These are phyloP conservation scores for Bujurquina vittata DNA, from an alignment of 2,113 vertebrate genomes.

Conservation along the genomic window DNA sequence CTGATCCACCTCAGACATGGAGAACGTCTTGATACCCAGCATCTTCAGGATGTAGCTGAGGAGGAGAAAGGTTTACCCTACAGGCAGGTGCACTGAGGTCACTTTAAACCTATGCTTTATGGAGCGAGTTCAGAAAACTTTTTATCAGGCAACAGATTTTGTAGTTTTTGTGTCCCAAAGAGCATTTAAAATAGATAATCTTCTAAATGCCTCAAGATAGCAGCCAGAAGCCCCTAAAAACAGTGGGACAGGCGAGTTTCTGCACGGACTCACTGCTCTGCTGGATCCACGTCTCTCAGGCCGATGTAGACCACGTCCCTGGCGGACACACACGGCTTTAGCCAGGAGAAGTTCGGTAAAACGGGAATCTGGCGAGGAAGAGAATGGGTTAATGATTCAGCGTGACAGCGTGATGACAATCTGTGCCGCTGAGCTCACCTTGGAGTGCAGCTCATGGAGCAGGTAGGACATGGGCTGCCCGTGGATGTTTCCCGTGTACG, in stretches of 20 bases:
- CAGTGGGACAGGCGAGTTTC: background rate
- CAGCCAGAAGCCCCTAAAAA: background rate
- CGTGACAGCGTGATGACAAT: background rate
- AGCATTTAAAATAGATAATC: background rate
- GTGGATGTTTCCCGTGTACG: constrained; percentile 79
- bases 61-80: background rate
- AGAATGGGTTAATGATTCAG: background rate
- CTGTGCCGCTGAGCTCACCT: constrained; percentile 43
- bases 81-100: no score
- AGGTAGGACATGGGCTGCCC: constrained; percentile 81
- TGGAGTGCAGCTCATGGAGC: constrained; percentile 73
- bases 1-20: constrained; percentile 77
- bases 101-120: no score
- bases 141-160: no score
- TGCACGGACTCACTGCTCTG: constrained; percentile 70
- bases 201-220: background rate
- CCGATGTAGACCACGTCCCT: constrained; percentile 81
- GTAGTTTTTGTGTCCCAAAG: no score
- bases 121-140: no score
- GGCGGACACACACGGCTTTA: constrained; percentile 77
- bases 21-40: constrained; percentile 77
- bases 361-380: constrained; percentile 44
- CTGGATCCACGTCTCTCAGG: constrained; percentile 82
- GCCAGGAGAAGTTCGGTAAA: constrained; percentile 79
- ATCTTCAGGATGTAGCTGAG: constrained; percentile 74